Evolutionary conservation across 2,113 vertebrate genomes (phyloP), one percentile per base, ranked within the genome.

Genomic region (Gambusia affinis): DNA sequence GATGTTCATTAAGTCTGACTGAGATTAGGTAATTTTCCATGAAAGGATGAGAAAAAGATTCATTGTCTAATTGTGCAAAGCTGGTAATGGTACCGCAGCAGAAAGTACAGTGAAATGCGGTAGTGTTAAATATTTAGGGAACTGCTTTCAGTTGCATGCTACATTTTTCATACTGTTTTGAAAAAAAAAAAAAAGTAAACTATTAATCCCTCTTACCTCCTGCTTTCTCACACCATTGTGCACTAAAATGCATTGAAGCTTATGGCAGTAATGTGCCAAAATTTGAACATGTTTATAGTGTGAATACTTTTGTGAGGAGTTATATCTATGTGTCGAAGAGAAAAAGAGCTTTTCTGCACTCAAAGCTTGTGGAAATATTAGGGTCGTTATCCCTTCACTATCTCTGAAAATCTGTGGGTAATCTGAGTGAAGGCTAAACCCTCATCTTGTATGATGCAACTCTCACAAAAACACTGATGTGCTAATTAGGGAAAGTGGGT

Each of bases 271-370:
- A n/a, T 57, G 22, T 22, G 51, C 11, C 22, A 54, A 57, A 57
- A 57, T 57, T 8, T 57, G 24, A 57, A 57, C 51, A 57, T 10
- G 51, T n/a, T n/a, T 2, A 57, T 8, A 57, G 7, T 57, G 17
- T 8, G 22, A 22, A 57, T 57, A n/a, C 51, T 57, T 57, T 24
- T 57, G 8, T 10, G 24, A 24, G 24, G 24, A 1, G 7, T 8
- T n/a, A 6, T 24, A 57, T 19, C 12, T 35, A 63, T 14, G 7
- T 6, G 2, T 30, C 28, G 33, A 39, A 27, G 31, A 74, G 19
- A 28, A 28, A 30, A 60, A 66, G 37, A 81, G 72, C 63, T 81
- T 72, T 7, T 76, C 60, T 69, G 37, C 24, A 60, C 51, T 73
- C 51, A 60, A 22, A 15, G 42, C 33, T 37, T 64, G 64, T 64